Percentiles rank a stretch among this genome's conserved stretches.
These are phyloP conservation scores for Brachypalpus laphriformis DNA, from an alignment of 2,888 invertebrate genomes.

Conservation along the genomic window DNA sequence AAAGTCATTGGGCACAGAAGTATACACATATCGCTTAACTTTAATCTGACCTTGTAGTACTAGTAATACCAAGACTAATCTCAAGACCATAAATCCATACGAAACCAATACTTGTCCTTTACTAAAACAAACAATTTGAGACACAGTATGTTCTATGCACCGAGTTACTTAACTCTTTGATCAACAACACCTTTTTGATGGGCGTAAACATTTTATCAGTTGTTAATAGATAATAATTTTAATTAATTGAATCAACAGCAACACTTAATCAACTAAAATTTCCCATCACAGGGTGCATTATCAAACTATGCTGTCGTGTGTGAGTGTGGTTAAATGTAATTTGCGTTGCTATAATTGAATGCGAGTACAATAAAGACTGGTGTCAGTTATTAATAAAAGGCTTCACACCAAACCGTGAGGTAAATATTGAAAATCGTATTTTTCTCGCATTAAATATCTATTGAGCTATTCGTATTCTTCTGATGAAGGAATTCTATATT, in stretches of 20 bases:
- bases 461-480: neutral
- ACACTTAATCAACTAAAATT: conserved; percentile 6
- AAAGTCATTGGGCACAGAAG: no score
- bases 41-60: no score
- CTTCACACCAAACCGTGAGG: neutral
- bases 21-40: no score
- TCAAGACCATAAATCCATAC: no score
- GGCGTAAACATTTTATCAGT: neutral
- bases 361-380: neutral
- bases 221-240: neutral
- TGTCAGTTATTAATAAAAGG: conserved; percentile 14
- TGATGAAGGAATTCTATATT: conserved; percentile 23
- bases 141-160: neutral
- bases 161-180: neutral
- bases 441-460: neutral
- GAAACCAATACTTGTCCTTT: no score
- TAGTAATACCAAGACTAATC: no score
- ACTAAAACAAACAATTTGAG: no score
- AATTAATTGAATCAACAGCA: conserved; percentile 22
- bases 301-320: neutral
- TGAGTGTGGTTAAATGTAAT: neutral
- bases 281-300: neutral
- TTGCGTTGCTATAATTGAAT: neutral
- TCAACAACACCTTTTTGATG: neutral
- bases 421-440: neutral